Evolutionary conservation across 2,113 vertebrate species (phyloP).

Genomic region (Donacobius atricapilla): DNA sequence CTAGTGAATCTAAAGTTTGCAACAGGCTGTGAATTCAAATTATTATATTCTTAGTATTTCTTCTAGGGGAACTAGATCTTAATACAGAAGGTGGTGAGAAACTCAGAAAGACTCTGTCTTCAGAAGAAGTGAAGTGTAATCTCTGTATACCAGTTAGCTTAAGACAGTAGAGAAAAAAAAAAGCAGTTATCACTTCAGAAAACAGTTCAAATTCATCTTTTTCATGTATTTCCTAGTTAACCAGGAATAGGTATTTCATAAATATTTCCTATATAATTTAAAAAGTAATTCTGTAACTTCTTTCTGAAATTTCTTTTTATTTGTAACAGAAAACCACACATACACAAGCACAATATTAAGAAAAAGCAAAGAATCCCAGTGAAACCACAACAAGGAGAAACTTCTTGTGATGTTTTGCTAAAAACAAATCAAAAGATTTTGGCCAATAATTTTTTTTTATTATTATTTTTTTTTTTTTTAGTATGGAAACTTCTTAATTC

Average conservation of each 20-base stretch:
- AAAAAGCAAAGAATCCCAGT: not conserved
- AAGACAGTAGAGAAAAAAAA: not conserved
- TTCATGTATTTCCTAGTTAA: not conserved
- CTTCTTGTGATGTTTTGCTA: not conserved
- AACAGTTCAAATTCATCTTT: not conserved
- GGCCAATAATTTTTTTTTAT: not conserved
- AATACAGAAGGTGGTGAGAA: not conserved
- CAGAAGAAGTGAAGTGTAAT: not conserved
- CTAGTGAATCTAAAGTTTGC: not conserved
- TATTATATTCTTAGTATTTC: not conserved
- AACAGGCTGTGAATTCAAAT: not conserved
- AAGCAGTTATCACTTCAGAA: not conserved
- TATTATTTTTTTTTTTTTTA: not conserved
- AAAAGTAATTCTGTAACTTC: not conserved
- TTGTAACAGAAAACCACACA: not conserved
- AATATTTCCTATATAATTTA: not conserved
- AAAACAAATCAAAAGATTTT: not conserved
- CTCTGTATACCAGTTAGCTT: not conserved
- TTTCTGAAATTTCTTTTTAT: not conserved
- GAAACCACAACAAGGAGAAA: not conserved
- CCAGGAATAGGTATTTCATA: not conserved
- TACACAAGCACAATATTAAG: not conserved
- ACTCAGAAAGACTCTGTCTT: not conserved
- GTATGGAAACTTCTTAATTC: constrained; percentile 4
- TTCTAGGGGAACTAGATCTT: not conserved